Base-by-base conservation (phyloP, 2,797 vertebrate genomes). In the Gouania willdenowi region DNA sequence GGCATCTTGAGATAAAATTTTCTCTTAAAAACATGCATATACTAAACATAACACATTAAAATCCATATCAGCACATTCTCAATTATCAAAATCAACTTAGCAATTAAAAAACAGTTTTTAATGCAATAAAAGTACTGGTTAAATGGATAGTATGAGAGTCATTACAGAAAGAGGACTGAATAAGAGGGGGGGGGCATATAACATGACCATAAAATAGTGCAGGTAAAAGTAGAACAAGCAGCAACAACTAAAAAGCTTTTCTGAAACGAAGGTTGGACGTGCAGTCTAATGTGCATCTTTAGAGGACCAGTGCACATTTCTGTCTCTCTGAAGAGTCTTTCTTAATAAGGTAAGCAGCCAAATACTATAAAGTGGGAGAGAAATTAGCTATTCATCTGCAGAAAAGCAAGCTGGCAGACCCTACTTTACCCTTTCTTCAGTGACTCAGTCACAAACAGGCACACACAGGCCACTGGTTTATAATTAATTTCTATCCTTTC, bases 331-430 rank as follows among this genome's bases (percentile, higher is more conserved):
- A 59, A 75, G 68, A 73, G 54, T 54, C 63, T 72, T 68, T 60
- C 63, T 82, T 78, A 77, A 81, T 74, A 77, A 78, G 66, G 62
- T 56, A 57, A 61, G 66, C 61, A 70, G 70, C 63, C 67, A 71
- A 71, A 49, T 69, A 66, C 68, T 73, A n/a, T n/a, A 67, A 82
- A 78, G 74, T 49, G 58, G 66, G 59, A 40, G 61, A 49, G 50
- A 75, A 76, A 82, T 80, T 61, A 83, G 66, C 70, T 71, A 80
- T 84, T 86, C 82, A 85, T 76, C 70, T 65, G 45, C 66, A 77
- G 65, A 77, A 79, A 87, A 72, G 74, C 77, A 77, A 78, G 70
- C 69, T 74, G 66, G 67, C 74, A 76, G 74, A 77, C 57, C 43
- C 50, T 39, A 21, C 39, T 31, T 55, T 67, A 41, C 35, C 42